Evolutionary conservation across 64 coral and sea anemone species (phyloP).

Genomic region (Porites lutea): DNA sequence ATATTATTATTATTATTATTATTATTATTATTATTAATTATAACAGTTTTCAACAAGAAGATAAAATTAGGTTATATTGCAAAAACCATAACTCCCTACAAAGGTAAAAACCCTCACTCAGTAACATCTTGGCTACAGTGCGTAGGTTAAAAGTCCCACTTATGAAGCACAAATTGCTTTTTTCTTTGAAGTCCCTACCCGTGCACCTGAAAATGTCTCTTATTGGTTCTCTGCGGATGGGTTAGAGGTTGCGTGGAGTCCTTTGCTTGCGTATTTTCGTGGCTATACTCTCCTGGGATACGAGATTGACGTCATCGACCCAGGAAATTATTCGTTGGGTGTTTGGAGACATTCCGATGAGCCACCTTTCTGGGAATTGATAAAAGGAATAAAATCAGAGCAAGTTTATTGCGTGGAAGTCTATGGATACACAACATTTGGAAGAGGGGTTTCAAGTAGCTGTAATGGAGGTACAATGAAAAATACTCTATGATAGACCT

Average conservation of each 20-base stretch:
- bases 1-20: too few species aligned
- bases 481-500: not conserved
- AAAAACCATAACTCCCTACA: too few species aligned
- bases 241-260: not conserved
- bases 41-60: too few species aligned
- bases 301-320: not conserved
- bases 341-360: not conserved
- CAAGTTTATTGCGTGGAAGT: not conserved
- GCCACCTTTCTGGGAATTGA: too few species aligned
- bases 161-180: not conserved
- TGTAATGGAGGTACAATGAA: not conserved
- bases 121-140: too few species aligned
- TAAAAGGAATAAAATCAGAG: not conserved
- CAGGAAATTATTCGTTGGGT: not conserved
- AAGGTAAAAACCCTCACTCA: too few species aligned
- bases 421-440: not conserved
- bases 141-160: too few species aligned
- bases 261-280: constrained; percentile 14
- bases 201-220: constrained; percentile 4
- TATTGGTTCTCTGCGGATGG: not conserved
- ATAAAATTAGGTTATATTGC: too few species aligned
- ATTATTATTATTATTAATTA: too few species aligned
- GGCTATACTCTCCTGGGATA: constrained; percentile 5
- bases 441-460: not conserved
- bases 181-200: constrained; percentile 1